Conservation (phyloP, 2,888 invertebrate genomes). For the Lasioglossum marginatum region DNA sequence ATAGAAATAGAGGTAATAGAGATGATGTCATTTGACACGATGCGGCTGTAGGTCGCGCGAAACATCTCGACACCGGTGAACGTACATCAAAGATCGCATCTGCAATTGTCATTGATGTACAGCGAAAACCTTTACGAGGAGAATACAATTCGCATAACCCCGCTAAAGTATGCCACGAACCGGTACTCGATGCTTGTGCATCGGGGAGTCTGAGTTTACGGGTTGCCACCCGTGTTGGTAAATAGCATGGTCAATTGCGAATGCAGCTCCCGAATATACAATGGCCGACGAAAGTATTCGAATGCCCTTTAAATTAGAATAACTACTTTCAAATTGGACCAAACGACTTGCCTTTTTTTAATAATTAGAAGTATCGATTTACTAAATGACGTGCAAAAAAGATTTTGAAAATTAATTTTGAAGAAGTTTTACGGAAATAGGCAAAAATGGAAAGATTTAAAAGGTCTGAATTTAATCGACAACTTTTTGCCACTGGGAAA, state of each 20-base stretch:
- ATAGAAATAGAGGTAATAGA: conserved; percentile 29
- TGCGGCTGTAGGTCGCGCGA: conserved; percentile 9
- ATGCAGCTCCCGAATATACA: neutral
- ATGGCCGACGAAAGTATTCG: neutral
- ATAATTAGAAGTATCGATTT: too few species aligned
- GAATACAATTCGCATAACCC: conserved; percentile 61
- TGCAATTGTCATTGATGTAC: conserved; percentile 65
- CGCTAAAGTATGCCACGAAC: conserved; percentile 66
- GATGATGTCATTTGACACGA: conserved; percentile 39
- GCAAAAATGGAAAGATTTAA: neutral
- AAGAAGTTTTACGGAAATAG: neutral
- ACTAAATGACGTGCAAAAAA: too few species aligned
- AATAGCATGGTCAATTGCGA: neutral
- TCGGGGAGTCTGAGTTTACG: conserved; percentile 36
- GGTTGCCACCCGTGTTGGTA: conserved; percentile 12
- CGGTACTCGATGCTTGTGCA: conserved; percentile 60
- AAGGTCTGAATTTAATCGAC: too few species aligned
- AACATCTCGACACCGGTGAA: conserved; percentile 32
- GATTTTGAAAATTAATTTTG: too few species aligned
- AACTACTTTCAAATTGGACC: neutral
- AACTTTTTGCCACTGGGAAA: too few species aligned
- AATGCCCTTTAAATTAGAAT: neutral
- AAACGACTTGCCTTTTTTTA: neutral
- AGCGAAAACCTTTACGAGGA: conserved; percentile 46
- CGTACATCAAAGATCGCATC: conserved; percentile 60